phyloP scores from a whole-genome alignment of 2,113 vertebrate genomes.

The Clinocottus analis region DNA sequence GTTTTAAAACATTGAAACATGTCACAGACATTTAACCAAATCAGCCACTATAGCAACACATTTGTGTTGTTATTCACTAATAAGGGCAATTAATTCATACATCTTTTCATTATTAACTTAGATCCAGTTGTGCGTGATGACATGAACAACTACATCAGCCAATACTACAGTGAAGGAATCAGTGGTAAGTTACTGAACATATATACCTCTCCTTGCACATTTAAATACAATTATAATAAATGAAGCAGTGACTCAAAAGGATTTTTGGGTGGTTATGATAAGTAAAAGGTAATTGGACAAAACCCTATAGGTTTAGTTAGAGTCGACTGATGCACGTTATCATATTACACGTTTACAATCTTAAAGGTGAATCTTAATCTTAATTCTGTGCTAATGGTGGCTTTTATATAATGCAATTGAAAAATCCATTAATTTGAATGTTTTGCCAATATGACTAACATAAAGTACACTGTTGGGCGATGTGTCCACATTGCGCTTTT shows the following conservation, averaged over 20 bases:
- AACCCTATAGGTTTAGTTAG: neutral
- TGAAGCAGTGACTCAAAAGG: neutral
- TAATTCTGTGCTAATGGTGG: neutral
- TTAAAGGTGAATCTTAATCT: no score
- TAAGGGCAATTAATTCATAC: neutral
- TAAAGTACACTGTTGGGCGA: neutral
- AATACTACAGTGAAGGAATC: constrained; percentile 91
- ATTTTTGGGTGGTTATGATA: neutral
- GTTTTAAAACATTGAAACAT: neutral
- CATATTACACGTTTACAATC: no score
- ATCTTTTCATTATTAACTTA: constrained; percentile 56
- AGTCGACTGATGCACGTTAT: no score
- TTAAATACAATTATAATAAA: neutral
- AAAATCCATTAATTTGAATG: neutral
- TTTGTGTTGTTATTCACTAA: neutral
- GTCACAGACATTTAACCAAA: no score
- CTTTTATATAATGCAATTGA: neutral
- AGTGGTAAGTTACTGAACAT: constrained; percentile 84
- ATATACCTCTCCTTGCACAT: neutral
- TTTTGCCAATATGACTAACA: neutral
- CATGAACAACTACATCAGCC: constrained; percentile 96
- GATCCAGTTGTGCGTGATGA: constrained; percentile 86
- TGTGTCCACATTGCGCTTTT: neutral
- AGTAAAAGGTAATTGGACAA: neutral
- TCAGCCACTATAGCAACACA: neutral